A percentile compares a stretch with the other conserved stretches of the same genome.
Conservation (phyloP, 1,140 invertebrate species). For the Trichogramma pretiosum region DNA sequence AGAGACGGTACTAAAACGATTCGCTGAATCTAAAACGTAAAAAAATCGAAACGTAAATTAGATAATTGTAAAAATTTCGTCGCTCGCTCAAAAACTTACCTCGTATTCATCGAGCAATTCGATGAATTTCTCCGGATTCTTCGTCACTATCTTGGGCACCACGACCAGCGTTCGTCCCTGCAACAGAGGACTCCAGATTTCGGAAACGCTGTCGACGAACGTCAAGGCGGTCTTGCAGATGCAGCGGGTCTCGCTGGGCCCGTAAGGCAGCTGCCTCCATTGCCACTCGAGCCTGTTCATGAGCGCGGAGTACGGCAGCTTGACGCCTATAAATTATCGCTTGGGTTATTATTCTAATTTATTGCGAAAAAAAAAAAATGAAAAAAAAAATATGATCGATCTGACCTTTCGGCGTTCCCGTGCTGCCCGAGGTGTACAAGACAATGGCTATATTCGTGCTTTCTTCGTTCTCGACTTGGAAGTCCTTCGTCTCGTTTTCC, state of each 20-base stretch:
- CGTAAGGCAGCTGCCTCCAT: conserved; percentile 67
- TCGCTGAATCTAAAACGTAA: conserved; percentile 54
- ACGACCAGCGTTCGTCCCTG: conserved; percentile 61
- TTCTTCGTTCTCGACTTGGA: conserved; percentile 22
- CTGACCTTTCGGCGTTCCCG: conserved; percentile 87
- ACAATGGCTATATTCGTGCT: conserved; percentile 61
- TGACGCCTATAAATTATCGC: conserved; percentile 65
- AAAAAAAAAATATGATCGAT: conserved; percentile 40
- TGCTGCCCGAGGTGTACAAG: conserved; percentile 88
- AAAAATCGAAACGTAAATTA: not conserved
- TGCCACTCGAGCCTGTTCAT: conserved; percentile 78
- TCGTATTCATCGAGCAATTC: conserved; percentile 58
- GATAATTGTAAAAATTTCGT: not conserved
- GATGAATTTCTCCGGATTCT: conserved; percentile 66
- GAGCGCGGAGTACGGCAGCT: conserved; percentile 68
- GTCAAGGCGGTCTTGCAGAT: conserved; percentile 83
- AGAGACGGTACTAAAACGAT: conserved; percentile 77
- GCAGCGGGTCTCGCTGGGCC: conserved; percentile 53
- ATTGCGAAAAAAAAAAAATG: conserved; percentile 19
- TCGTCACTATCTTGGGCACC: conserved; percentile 59
- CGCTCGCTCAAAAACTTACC: conserved; percentile 35
- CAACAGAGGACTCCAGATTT: conserved; percentile 77
- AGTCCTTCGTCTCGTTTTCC: conserved; percentile 31
- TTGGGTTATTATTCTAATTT: conserved; percentile 5
- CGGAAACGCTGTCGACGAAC: conserved; percentile 78